Percentiles rank a stretch among this genome's conserved stretches.
These are phyloP conservation scores for Salminus brasiliensis DNA, from an alignment of 2,113 vertebrate species.

Conservation along the genomic window DNA sequence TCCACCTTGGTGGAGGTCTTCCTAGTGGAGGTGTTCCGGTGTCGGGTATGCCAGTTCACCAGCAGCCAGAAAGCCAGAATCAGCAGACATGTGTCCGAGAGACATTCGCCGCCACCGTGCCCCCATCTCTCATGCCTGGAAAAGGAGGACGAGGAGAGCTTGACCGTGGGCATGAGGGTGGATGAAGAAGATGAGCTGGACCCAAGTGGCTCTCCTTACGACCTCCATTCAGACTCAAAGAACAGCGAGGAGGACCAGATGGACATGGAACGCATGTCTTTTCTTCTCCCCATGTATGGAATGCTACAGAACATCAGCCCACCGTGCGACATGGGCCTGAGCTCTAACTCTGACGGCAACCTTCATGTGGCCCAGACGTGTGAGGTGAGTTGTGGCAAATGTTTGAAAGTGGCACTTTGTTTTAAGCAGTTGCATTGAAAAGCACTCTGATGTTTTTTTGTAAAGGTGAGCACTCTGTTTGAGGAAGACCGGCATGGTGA, in stretches of 20 bases:
- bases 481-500: slow-evolving; percentile 54
- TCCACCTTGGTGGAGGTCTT: slow-evolving; percentile 69
- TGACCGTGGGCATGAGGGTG: slow-evolving; percentile 46
- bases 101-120: neutral
- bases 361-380: slow-evolving; percentile 62
- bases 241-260: slow-evolving; percentile 67
- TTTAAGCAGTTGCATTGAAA: neutral
- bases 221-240: slow-evolving; percentile 63
- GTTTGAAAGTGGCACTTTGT: neutral
- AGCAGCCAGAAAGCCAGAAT: slow-evolving; percentile 64
- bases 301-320: slow-evolving; percentile 69
- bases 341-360: slow-evolving; percentile 53
- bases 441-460: neutral
- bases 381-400: slow-evolving; percentile 60
- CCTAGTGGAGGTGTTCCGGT: slow-evolving; percentile 67
- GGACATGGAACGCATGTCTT: slow-evolving; percentile 56
- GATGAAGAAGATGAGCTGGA: slow-evolving; percentile 41
- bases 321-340: slow-evolving; percentile 61
- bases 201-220: slow-evolving; percentile 37
- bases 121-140: slow-evolving; percentile 39
- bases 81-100: slow-evolving; percentile 57
- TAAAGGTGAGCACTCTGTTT: slow-evolving; percentile 73
- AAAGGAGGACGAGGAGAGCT: slow-evolving; percentile 39
- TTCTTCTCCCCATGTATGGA: slow-evolving; percentile 66
- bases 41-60: slow-evolving; percentile 72